Conservation (phyloP, 2,113 vertebrate genomes). For the Chinchilla lanigera region DNA sequence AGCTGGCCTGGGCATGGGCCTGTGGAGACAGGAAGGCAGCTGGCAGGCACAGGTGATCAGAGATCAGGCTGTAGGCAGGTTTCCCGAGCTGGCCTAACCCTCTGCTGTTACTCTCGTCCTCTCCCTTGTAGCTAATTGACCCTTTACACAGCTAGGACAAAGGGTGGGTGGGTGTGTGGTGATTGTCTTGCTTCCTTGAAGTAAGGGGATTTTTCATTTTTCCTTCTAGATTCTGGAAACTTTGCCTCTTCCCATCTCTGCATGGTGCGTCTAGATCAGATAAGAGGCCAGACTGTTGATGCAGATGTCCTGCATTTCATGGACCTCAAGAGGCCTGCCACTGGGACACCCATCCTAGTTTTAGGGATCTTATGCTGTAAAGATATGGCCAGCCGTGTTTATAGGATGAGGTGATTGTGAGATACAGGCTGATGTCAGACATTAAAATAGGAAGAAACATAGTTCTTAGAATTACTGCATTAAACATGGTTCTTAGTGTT, state of each 20-base stretch:
- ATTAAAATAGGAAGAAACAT: not conserved
- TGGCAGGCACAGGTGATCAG: not conserved
- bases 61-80: not conserved
- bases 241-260: not conserved
- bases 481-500: too few relatives aligned
- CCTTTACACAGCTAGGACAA: fast-evolving
- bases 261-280: not conserved
- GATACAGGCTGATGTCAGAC: not conserved
- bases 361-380: not conserved
- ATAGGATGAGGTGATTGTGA: fast-evolving
- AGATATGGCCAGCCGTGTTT: not conserved
- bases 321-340: fast-evolving
- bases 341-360: fast-evolving
- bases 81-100: not conserved
- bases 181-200: not conserved
- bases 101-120: not conserved
- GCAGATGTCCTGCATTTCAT: not conserved
- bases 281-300: not conserved
- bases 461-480: not conserved
- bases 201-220: not conserved
- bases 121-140: not conserved
- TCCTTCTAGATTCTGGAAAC: not conserved
- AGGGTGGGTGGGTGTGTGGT: not conserved
- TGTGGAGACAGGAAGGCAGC: slow-evolving; percentile 19
- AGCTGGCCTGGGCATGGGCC: not conserved